These are phyloP conservation scores for Kuschelorhynchus macadamiae DNA, from an alignment of 2,888 invertebrate species.

Conservation along the genomic window DNA sequence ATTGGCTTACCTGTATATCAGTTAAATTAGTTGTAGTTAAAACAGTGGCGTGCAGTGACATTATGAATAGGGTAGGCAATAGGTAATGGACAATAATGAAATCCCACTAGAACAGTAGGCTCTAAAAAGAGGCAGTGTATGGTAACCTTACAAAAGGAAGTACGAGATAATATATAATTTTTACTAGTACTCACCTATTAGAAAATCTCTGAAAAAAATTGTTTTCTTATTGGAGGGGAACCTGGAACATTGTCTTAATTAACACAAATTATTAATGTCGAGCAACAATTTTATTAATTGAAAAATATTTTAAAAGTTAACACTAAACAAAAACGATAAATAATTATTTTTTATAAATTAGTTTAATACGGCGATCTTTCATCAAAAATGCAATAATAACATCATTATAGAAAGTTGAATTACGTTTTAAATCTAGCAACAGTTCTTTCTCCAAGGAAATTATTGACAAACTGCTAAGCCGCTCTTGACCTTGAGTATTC, in stretches of 20 bases:
- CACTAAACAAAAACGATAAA: background rate
- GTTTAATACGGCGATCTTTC: background rate
- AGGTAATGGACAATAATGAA: too few species aligned
- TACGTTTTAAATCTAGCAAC: conserved; percentile 19
- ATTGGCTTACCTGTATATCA: too few species aligned
- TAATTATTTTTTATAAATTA: conserved; percentile 3
- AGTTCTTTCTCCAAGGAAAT: conserved; percentile 16
- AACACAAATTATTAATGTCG: too few species aligned
- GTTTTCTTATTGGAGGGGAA: conserved; percentile 3
- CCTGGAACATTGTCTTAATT: background rate
- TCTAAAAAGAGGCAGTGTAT: too few species aligned
- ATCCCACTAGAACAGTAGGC: too few species aligned
- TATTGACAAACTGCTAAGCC: conserved; percentile 16
- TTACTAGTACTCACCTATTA: conserved; percentile 2
- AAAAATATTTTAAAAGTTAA: too few species aligned
- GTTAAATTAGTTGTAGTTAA: too few species aligned
- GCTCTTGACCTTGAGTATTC: conserved; percentile 14
- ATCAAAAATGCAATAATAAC: too few species aligned
- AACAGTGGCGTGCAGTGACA: conserved; percentile 18
- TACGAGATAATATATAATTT: too few species aligned
- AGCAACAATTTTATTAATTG: background rate
- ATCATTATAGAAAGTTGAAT: background rate
- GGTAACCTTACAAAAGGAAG: too few species aligned
- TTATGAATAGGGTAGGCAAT: conserved; percentile 9
- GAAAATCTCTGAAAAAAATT: background rate